phyloP scores from a whole-genome alignment of 2,797 vertebrate species.

The Meda fulgida region DNA sequence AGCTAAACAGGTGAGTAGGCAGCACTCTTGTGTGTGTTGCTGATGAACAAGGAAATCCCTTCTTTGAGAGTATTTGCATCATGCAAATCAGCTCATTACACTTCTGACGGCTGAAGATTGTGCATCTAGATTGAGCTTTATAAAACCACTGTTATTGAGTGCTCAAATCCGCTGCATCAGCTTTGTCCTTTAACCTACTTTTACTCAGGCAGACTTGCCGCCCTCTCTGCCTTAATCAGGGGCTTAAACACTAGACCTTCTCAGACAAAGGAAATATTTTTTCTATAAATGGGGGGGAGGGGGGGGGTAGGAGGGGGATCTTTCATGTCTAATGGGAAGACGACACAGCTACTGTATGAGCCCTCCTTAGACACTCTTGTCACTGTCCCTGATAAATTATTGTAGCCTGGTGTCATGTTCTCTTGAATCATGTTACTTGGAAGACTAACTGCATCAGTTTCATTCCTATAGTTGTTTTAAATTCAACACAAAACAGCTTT shows the following conservation, averaged over 20 bases:
- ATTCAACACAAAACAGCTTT: background rate
- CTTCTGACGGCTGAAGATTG: constrained; percentile 14
- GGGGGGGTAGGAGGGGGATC: background rate
- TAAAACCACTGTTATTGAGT: background rate
- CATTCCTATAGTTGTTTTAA: background rate
- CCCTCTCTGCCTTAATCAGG: constrained; percentile 53
- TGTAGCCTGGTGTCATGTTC: constrained; percentile 16
- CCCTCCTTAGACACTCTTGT: constrained; percentile 21
- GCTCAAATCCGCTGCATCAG: background rate
- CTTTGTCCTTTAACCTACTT: constrained; percentile 60
- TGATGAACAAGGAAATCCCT: constrained; percentile 39
- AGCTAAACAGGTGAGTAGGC: constrained; percentile 11
- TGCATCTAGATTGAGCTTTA: background rate
- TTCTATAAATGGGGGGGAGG: background rate
- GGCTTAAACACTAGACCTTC: constrained; percentile 45
- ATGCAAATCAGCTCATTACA: constrained; percentile 10
- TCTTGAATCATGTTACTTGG: background rate
- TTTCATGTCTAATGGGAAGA: constrained; percentile 23
- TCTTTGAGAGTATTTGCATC: constrained; percentile 13
- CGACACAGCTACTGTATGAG: constrained; percentile 37
- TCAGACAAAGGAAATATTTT: constrained; percentile 63
- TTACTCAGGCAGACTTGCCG: constrained; percentile 33
- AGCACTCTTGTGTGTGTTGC: background rate
- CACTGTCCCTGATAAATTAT: background rate
- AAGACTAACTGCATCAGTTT: background rate